Evolutionary conservation across 2,888 invertebrate species (phyloP).

Genomic region (Arge pagana): DNA sequence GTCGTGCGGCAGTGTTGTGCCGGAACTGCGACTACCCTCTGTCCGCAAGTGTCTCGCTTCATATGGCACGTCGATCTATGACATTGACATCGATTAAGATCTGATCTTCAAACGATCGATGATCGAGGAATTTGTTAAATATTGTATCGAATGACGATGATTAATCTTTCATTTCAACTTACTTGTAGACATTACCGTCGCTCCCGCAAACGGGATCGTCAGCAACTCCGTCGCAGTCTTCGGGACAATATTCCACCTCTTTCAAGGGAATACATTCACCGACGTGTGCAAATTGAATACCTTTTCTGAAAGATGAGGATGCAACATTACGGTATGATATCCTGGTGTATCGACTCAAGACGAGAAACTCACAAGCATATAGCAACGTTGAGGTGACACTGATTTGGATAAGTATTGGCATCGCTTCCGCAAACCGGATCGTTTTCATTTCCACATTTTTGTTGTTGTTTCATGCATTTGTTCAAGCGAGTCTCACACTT

Average conservation of each 20-base stretch:
- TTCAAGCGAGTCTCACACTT: constrained; percentile 76
- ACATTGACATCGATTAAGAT: constrained; percentile 5
- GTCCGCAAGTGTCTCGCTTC: constrained; percentile 80
- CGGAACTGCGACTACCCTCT: constrained; percentile 82
- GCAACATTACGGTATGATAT: not conserved
- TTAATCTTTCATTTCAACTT: constrained; percentile 24
- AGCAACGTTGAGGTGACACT: constrained; percentile 81
- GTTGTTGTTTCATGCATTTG: constrained; percentile 76
- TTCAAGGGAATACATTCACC: constrained; percentile 82
- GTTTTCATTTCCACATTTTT: constrained; percentile 67
- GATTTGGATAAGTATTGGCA: constrained; percentile 81
- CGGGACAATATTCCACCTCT: constrained; percentile 68
- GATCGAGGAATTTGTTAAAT: not conserved
- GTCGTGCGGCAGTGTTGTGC: constrained; percentile 85
- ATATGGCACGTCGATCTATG: constrained; percentile 82
- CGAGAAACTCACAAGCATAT: constrained; percentile 75
- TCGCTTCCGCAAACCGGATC: constrained; percentile 91
- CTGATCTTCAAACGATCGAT: not conserved
- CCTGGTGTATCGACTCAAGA: not conserved
- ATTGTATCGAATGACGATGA: constrained; percentile 11
- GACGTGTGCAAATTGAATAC: constrained; percentile 85
- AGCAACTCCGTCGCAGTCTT: constrained; percentile 63
- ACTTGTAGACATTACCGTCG: constrained; percentile 87
- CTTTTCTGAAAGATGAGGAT: constrained; percentile 64
- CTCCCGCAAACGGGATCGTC: constrained; percentile 84